Evolutionary conservation across 1,140 invertebrate species (phyloP).

Genomic region (Zaprionus ghesquierei): DNA sequence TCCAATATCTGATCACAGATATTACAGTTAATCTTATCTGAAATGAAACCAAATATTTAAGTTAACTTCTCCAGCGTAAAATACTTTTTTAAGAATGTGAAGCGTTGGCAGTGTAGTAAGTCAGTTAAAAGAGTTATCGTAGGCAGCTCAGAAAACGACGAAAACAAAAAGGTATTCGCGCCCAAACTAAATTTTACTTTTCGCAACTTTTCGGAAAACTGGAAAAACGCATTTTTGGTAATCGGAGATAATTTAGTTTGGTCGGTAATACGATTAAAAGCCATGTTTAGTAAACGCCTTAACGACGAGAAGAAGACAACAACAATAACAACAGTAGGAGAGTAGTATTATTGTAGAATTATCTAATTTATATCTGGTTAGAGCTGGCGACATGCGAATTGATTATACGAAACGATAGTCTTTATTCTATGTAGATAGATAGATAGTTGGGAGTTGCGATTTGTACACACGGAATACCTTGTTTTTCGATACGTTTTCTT

Average conservation of each 20-base stretch:
- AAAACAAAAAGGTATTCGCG: constrained; percentile 81
- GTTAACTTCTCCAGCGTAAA: constrained; percentile 11
- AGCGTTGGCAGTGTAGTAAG: constrained; percentile 29
- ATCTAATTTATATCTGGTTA: constrained; percentile 41
- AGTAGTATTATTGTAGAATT: constrained; percentile 10
- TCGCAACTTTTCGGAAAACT: constrained; percentile 7
- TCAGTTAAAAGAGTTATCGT: constrained; percentile 44
- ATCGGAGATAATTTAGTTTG: constrained; percentile 63
- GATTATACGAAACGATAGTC: constrained; percentile 7
- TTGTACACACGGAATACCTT: constrained; percentile 74
- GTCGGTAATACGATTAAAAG: constrained; percentile 68
- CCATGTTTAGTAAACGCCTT: constrained; percentile 51
- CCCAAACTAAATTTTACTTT: constrained; percentile 76
- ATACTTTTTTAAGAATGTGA: constrained; percentile 9
- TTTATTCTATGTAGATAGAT: background rate
- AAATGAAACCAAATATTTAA: constrained; percentile 28
- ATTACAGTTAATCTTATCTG: constrained; percentile 95
- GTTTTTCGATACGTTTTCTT: constrained; percentile 82
- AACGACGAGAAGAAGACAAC: constrained; percentile 6
- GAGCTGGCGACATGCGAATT: constrained; percentile 38
- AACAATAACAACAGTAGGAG: background rate
- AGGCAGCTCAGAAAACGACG: constrained; percentile 65
- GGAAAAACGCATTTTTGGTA: background rate
- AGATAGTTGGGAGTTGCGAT: constrained; percentile 15
- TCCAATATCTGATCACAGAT: constrained; percentile 96